A percentile compares a stretch with the other conserved stretches of the same genome.
Conservation (phyloP, 2,113 vertebrate genomes). For the Nothocercus julius region DNA sequence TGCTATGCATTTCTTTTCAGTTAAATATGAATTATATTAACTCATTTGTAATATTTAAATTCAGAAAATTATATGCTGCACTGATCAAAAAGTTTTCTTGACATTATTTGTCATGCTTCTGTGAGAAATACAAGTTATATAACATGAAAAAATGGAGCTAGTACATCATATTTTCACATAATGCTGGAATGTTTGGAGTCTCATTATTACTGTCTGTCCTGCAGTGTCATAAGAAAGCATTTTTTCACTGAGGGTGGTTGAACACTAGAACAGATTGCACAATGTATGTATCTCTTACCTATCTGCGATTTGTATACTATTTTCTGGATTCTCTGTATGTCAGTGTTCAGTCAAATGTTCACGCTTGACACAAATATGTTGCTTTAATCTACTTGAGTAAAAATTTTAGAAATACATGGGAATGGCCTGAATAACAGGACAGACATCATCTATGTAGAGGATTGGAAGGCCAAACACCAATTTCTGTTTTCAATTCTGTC, state of each 20-base stretch:
- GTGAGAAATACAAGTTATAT: background rate
- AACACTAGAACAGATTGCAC: background rate
- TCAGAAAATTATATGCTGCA: background rate
- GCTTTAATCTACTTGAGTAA: background rate
- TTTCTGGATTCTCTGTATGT: background rate
- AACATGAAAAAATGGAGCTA: background rate
- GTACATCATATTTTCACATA: background rate
- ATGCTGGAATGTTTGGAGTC: background rate
- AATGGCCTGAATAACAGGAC: background rate
- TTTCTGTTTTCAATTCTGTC: background rate
- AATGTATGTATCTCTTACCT: background rate
- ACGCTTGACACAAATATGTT: background rate
- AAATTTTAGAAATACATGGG: background rate
- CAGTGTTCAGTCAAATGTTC: background rate
- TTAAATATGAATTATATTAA: slow-evolving; percentile 26
- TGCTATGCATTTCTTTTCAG: background rate
- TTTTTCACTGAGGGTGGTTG: background rate
- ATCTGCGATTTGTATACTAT: background rate
- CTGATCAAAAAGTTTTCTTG: background rate
- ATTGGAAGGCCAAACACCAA: background rate
- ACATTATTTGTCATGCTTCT: background rate
- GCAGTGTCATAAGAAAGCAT: background rate
- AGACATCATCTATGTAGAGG: background rate
- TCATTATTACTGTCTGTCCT: background rate
- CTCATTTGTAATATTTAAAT: background rate